A percentile compares a stretch with the other conserved stretches of the same genome.
These are phyloP conservation scores for Scophthalmus maximus DNA, from an alignment of 2,113 vertebrate genomes.

Conservation along the genomic window DNA sequence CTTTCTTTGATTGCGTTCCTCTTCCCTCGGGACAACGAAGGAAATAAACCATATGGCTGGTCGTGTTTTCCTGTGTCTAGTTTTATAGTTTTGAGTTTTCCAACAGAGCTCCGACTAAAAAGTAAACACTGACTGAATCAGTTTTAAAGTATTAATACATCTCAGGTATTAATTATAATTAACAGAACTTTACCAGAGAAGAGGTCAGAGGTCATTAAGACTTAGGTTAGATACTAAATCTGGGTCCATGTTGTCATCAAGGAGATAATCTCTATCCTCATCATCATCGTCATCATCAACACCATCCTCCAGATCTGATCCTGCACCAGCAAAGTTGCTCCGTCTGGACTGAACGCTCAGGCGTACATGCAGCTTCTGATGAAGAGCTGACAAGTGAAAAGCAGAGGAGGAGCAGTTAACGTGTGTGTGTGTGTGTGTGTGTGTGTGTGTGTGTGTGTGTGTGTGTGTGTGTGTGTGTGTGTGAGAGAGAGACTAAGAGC, in stretches of 20 bases:
- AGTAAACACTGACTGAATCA: neutral
- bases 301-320: slow-evolving; percentile 71
- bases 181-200: neutral
- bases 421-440: neutral
- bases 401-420: slow-evolving; percentile 37
- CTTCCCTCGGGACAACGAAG: slow-evolving; percentile 6
- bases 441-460: slow-evolving; percentile 6
- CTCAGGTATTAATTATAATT: neutral
- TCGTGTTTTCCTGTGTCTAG: slow-evolving; percentile 11
- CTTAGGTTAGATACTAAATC: slow-evolving; percentile 79
- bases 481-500: neutral
- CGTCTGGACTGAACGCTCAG: slow-evolving; percentile 61
- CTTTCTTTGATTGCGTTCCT: slow-evolving; percentile 7
- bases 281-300: slow-evolving; percentile 62
- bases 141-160: neutral
- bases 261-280: slow-evolving; percentile 47
- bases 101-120: neutral
- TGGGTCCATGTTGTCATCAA: slow-evolving; percentile 58
- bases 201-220: slow-evolving; percentile 81
- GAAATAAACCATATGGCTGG: slow-evolving; percentile 17
- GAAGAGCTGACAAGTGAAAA: slow-evolving; percentile 48
- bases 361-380: slow-evolving; percentile 43
- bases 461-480: slow-evolving; percentile 5
- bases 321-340: slow-evolving; percentile 65
- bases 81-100: neutral